Evolutionary conservation across 2,797 vertebrate genomes (phyloP).

Genomic region (Urosaurus nigricauda): DNA sequence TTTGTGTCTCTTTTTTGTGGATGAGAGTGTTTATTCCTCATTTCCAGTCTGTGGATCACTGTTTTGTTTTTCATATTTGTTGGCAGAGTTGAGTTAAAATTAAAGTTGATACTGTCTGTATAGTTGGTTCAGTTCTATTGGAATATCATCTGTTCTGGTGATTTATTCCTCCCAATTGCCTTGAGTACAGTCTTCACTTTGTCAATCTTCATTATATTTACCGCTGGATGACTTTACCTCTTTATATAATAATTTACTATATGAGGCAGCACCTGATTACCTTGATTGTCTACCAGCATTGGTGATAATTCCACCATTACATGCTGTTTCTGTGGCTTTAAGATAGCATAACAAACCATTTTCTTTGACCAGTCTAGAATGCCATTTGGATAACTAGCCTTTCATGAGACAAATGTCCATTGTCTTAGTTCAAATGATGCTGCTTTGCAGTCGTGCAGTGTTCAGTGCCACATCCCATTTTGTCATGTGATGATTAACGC

Average conservation of each 20-base stretch:
- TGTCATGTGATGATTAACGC: too few relatives aligned
- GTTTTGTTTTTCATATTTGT: too few relatives aligned
- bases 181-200: too few relatives aligned
- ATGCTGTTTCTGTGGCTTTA: neutral
- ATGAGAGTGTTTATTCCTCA: too few relatives aligned
- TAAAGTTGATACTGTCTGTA: too few relatives aligned
- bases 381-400: neutral
- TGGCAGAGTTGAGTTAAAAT: too few relatives aligned
- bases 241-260: neutral
- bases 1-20: too few relatives aligned
- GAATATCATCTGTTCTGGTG: too few relatives aligned
- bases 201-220: neutral
- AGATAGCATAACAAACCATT: neutral
- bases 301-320: rapidly evolving
- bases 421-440: neutral
- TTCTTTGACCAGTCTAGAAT: neutral
- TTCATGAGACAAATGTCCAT: neutral
- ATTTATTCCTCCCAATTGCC: too few relatives aligned
- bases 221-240: neutral
- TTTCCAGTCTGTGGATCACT: too few relatives aligned
- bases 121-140: too few relatives aligned
- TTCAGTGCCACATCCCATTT: neutral
- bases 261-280: neutral
- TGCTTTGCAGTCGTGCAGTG: too few relatives aligned
- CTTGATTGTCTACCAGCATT: neutral